These are phyloP conservation scores for Nannoperca obscura DNA, from an alignment of 2,797 vertebrate genomes.

Conservation along the genomic window DNA sequence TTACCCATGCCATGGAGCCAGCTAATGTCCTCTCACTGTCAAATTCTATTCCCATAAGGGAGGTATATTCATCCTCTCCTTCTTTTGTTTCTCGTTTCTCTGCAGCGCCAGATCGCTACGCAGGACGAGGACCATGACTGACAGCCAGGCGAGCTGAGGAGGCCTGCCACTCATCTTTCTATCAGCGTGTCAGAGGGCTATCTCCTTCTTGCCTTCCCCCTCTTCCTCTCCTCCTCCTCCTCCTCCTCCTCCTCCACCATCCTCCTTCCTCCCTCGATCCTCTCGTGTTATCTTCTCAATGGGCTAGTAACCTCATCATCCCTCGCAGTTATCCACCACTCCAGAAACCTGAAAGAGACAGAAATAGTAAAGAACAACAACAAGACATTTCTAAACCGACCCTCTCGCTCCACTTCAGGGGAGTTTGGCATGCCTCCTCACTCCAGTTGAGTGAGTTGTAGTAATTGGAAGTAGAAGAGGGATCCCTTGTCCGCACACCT, in stretches of 20 bases:
- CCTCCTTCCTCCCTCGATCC: conserved; percentile 61
- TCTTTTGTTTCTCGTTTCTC: conserved; percentile 83
- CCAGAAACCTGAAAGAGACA: conserved; percentile 43
- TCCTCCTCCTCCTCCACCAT: conserved; percentile 49
- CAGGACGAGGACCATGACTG: conserved; percentile 89
- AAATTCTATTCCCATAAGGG: conserved; percentile 53
- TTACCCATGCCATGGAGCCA: conserved; percentile 11
- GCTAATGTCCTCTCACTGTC: conserved; percentile 76
- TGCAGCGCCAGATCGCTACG: conserved; percentile 80
- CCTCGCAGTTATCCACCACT: conserved; percentile 9
- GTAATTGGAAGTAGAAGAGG: conserved; percentile 52
- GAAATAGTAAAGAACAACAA: conserved; percentile 23
- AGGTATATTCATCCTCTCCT: conserved; percentile 77
- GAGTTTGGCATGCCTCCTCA: conserved; percentile 83
- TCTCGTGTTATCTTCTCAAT: conserved; percentile 72
- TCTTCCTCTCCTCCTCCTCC: conserved; percentile 50
- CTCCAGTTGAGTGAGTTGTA: conserved; percentile 62
- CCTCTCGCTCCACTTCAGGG: conserved; percentile 51
- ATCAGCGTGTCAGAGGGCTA: conserved; percentile 78
- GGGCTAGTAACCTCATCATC: conserved; percentile 63
- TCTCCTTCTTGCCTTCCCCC: conserved; percentile 65
- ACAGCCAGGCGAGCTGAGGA: conserved; percentile 87
- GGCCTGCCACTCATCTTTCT: conserved; percentile 84
- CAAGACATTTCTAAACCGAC: conserved; percentile 18
- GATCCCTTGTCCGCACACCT: conserved; percentile 40